Percentiles rank a stretch among this genome's conserved stretches.
Evolutionary conservation across 2,113 vertebrate genomes (phyloP).

Genomic region (Myocastor coypus): DNA sequence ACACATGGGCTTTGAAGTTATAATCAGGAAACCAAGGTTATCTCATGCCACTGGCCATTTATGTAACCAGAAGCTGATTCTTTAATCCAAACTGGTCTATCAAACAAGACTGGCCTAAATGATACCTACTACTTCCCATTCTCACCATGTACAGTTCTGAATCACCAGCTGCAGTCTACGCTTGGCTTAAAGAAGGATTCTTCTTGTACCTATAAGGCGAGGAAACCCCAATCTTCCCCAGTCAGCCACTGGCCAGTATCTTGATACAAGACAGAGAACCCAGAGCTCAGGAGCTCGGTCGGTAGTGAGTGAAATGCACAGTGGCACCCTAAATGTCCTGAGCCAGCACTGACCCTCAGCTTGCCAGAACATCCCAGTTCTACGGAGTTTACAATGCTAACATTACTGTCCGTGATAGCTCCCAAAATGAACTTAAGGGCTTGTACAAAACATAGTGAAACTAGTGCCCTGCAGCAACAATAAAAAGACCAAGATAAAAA

Average conservation of each 20-base stretch:
- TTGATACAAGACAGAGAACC: neutral
- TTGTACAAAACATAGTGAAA: neutral
- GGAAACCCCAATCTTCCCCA: neutral
- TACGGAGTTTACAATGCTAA: slow-evolving; percentile 3
- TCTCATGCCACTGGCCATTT: neutral
- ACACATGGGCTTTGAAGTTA: neutral
- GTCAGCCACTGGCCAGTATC: slow-evolving; percentile 4
- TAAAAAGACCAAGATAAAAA: neutral
- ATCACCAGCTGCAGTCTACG: neutral
- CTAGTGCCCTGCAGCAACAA: neutral
- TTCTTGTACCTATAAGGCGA: neutral
- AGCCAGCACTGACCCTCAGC: neutral
- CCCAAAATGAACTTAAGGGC: neutral
- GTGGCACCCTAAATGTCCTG: neutral
- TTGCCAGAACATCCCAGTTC: neutral
- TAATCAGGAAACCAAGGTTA: neutral
- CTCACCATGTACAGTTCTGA: neutral
- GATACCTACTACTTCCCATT: neutral
- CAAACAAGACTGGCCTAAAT: neutral
- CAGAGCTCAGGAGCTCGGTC: neutral
- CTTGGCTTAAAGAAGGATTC: neutral
- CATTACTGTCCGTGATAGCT: neutral
- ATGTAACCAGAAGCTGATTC: neutral
- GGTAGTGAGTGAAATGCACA: neutral
- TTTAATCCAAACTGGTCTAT: neutral